Evolutionary conservation across 2,888 invertebrate genomes (phyloP), one percentile per base, ranked within the genome.

Genomic region (Emesis russula): DNA sequence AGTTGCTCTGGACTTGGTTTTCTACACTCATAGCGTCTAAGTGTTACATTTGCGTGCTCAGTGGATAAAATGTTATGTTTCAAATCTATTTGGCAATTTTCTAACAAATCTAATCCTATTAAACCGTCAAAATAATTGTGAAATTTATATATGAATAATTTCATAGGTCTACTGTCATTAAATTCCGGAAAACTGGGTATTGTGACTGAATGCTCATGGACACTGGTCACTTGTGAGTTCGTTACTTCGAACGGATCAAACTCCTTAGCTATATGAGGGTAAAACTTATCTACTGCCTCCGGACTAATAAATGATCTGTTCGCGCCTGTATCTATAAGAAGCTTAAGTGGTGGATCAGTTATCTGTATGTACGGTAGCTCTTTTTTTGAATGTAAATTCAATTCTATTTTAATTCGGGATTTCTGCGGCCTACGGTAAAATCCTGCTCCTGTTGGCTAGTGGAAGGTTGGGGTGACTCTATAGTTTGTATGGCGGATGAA

Each of bases 231-330:
- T 38, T 38, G 36, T 38, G 36, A 38, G 36, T 38, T 83, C 33
- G 83, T 83, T 0, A 83, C 83, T 63, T 85, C 85, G 25, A 85
- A 85, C 0, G 85, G 80, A 71, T 85, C 85, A 41, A 25, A 81
- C 31, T 68, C 68, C 41, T 58, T 75, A 4, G 0, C 36, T 75
- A 76, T 9, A 25, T 81, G 53, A 0, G 85, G 53, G 58, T 75
- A 85, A 81, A 76, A 85, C 7, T 79, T 15, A 7, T 91, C 38
- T 3, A 93, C 90, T 0, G 89, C 86, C 25, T 91, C 90, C 0
- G 95, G 94, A 41, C 93, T 94, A 2, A 94, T 88, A 71, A 95
- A 94, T 0, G 93, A 94, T 77, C 90, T 90, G n/a, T 93, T 94
- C 1, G 93, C 92, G 0, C 92, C 94, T 0, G 92, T 94, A 25